phyloP scores from a whole-genome alignment of 2,797 vertebrate genomes.

The Labroides dimidiatus region DNA sequence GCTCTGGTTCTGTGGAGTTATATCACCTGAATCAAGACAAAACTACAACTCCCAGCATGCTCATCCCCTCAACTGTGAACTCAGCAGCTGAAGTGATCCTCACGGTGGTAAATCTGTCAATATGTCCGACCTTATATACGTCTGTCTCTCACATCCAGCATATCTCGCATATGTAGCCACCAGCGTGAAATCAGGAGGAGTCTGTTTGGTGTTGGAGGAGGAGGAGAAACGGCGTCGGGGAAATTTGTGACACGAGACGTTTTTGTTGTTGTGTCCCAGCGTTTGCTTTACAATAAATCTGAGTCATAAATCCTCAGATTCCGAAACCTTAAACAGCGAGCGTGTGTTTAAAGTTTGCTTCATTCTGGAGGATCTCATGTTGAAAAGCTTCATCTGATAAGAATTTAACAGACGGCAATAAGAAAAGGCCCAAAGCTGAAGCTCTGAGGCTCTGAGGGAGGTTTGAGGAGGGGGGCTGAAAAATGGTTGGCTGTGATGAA shows the following conservation, averaged over 20 bases:
- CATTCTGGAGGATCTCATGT: not conserved
- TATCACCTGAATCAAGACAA: not conserved
- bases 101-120: conserved; percentile 69
- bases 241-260: not conserved
- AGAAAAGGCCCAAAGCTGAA: conserved; percentile 23
- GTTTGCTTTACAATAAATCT: not conserved
- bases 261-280: not conserved
- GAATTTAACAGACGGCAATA: not conserved
- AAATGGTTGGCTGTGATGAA: conserved; percentile 54
- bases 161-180: conserved; percentile 59
- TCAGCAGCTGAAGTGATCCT: conserved; percentile 46
- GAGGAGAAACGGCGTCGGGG: conserved; percentile 1
- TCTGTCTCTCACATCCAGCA: conserved; percentile 47
- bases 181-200: conserved; percentile 69
- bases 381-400: not conserved
- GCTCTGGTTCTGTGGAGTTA: not conserved
- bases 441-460: conserved; percentile 47
- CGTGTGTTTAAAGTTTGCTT: not conserved
- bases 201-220: conserved; percentile 44
- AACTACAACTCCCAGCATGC: conserved; percentile 34
- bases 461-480: conserved; percentile 27
- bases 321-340: not conserved
- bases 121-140: conserved; percentile 53
- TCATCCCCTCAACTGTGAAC: conserved; percentile 49
- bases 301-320: not conserved